Evolutionary conservation across 2,888 invertebrate species (phyloP).

Genomic region (Catocala sponsa): DNA sequence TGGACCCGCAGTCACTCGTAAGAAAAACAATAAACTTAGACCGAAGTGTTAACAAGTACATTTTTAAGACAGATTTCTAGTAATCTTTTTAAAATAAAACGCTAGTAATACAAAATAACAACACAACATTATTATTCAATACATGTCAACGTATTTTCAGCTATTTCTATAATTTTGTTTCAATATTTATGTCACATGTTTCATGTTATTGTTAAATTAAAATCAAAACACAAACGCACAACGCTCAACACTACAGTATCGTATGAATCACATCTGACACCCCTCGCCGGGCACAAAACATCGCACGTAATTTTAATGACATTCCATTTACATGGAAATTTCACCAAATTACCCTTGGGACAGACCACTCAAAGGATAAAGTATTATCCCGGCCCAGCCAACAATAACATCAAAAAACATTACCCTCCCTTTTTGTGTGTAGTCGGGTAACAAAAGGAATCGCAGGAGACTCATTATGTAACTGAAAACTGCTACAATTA

Average conservation of each 20-base stretch:
- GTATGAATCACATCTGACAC: slow-evolving; percentile 1
- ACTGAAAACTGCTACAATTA: slow-evolving; percentile 32
- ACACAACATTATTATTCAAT: too few species aligned
- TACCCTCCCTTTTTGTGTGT: slow-evolving; percentile 4
- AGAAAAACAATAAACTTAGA: too few species aligned
- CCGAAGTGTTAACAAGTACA: too few species aligned
- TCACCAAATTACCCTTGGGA: slow-evolving; percentile 32
- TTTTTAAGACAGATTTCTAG: too few species aligned
- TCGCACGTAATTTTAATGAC: slow-evolving; percentile 30
- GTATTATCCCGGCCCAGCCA: slow-evolving; percentile 4
- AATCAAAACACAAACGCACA: neutral
- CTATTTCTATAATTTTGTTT: too few species aligned
- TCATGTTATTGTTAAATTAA: too few species aligned
- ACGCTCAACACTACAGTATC: neutral
- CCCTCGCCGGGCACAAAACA: neutral
- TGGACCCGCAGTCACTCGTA: too few species aligned
- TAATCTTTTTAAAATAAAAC: too few species aligned
- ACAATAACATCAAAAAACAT: slow-evolving; percentile 11
- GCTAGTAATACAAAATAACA: too few species aligned
- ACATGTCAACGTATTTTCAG: too few species aligned
- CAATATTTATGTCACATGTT: too few species aligned
- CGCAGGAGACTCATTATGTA: slow-evolving; percentile 17
- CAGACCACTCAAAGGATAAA: slow-evolving; percentile 19
- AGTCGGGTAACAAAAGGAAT: slow-evolving; percentile 30
- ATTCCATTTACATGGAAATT: slow-evolving; percentile 38